These are phyloP conservation scores for Otolemur crassicaudatus DNA, from an alignment of 2,797 vertebrate species.

Conservation along the genomic window DNA sequence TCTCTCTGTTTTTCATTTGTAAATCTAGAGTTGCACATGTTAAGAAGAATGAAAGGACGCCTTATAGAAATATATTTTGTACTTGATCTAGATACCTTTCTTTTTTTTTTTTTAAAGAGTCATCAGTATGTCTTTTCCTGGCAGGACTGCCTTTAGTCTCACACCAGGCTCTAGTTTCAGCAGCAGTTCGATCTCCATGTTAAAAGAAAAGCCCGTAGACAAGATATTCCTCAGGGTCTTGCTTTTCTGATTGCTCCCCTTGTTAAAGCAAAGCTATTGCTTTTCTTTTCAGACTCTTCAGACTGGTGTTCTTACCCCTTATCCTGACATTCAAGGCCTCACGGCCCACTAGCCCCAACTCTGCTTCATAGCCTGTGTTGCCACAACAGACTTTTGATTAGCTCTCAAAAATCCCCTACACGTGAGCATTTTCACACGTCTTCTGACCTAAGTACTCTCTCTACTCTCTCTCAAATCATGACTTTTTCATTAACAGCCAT, in stretches of 20 bases:
- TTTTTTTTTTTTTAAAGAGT: not conserved
- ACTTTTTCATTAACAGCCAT: not conserved
- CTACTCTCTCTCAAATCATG: not conserved
- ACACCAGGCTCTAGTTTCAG: not conserved
- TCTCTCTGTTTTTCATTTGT: not conserved
- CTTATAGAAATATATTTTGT: not conserved
- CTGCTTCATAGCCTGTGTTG: not conserved
- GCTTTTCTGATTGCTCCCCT: not conserved
- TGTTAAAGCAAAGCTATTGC: not conserved
- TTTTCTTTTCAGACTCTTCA: not conserved
- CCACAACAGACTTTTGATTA: not conserved
- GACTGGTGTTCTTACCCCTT: not conserved
- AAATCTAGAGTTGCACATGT: not conserved
- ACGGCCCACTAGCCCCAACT: not conserved
- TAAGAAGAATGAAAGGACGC: not conserved
- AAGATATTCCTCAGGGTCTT: not conserved
- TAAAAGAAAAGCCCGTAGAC: not conserved
- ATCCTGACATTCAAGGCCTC: not conserved
- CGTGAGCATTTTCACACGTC: not conserved
- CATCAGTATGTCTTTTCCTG: not conserved
- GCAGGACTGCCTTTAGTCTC: not conserved
- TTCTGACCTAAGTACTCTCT: not conserved
- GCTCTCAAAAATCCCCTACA: not conserved
- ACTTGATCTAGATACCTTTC: not conserved
- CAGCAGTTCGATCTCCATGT: not conserved